These are phyloP conservation scores for Drosophila prostipennis DNA, from an alignment of 2,888 invertebrate genomes.

Conservation along the genomic window DNA sequence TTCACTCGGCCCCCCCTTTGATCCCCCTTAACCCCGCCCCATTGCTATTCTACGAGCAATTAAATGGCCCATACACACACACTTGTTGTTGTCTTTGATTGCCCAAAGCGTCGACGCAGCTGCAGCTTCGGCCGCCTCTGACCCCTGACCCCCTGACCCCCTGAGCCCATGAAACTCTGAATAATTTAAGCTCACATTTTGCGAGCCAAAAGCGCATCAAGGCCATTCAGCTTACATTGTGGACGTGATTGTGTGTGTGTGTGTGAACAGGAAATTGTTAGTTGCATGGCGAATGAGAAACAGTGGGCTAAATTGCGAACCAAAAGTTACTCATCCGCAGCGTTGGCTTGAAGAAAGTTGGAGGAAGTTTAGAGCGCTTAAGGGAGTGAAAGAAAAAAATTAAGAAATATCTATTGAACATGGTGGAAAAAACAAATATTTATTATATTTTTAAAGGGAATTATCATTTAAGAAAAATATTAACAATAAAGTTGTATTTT, in stretches of 20 bases:
- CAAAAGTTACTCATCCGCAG: constrained; percentile 2
- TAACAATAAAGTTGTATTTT: neutral
- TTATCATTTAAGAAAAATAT: neutral
- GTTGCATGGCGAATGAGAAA: constrained; percentile 35
- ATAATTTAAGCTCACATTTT: constrained; percentile 68
- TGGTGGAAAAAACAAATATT: neutral
- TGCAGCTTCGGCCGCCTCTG: constrained; percentile 10
- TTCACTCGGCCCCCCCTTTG: neutral
- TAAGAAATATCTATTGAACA: too few relatives aligned
- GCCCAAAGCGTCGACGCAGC: constrained; percentile 49
- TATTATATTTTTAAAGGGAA: neutral
- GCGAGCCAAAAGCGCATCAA: constrained; percentile 56
- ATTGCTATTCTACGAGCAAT: constrained; percentile 60
- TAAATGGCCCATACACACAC: constrained; percentile 56
- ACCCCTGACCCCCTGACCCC: constrained; percentile 21
- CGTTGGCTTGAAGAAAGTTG: neutral
- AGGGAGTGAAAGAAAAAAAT: neutral
- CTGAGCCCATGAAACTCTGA: constrained; percentile 52
- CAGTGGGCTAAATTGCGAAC: constrained; percentile 10
- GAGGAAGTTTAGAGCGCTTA: neutral
- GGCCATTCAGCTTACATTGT: constrained; percentile 34
- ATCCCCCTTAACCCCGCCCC: neutral
- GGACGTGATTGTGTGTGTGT: constrained; percentile 37
- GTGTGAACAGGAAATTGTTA: constrained; percentile 45
- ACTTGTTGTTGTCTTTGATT: constrained; percentile 64